Base-by-base conservation (phyloP, 2,113 vertebrate genomes). In the Papio anubis region DNA sequence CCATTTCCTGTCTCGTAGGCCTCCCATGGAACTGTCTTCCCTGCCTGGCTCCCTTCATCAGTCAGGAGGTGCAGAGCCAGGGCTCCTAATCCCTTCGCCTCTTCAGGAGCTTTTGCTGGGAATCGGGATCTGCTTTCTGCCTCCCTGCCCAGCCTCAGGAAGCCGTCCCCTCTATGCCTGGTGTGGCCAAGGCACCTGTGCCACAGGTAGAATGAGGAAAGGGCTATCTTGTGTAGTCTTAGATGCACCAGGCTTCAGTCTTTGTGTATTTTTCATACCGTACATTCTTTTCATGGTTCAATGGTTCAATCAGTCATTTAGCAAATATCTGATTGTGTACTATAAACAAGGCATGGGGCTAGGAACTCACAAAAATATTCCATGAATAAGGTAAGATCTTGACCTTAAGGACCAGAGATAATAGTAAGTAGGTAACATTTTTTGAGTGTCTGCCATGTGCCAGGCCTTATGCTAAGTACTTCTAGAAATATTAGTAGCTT, bases 91-190 rank as follows among this genome's bases (percentile, higher is more conserved):
- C 78, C 43, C 32, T 38, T 40, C 6, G 3, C 43, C 17, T 50
- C 76, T 50, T 23, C 1, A 0, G 52, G 76, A 27, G 45, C 30
- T 52, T 45, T 70, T n/a, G 23, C 18, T 20, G 20, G 64, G 57
- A 48, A 30, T 16, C 8, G 16, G 32, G 48, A 40, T 73, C 45
- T 78, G 68, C 72, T 81, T 96, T 59, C 78, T 50, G 25, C 50
- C 8, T 5, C 59, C 61, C 43, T 1, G 3, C 27, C 25, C 32
- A 25, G 17, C 55, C 43, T 40, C 6, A 0, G 38, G 79, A 48
- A 30, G 14, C 9, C 0, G 0, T 20, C 87, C 21, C 25, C 4
- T 81, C 21, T 17, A 2, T n/a, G 40, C 20, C 50, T 43, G 6
- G 35, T 1, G 11, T 48, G 43, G 64, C 32, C 8, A 2, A 38